Percentiles rank a stretch among this genome's conserved stretches.
Evolutionary conservation across 2,113 vertebrate species (phyloP).

Genomic region (Noturus placidus): DNA sequence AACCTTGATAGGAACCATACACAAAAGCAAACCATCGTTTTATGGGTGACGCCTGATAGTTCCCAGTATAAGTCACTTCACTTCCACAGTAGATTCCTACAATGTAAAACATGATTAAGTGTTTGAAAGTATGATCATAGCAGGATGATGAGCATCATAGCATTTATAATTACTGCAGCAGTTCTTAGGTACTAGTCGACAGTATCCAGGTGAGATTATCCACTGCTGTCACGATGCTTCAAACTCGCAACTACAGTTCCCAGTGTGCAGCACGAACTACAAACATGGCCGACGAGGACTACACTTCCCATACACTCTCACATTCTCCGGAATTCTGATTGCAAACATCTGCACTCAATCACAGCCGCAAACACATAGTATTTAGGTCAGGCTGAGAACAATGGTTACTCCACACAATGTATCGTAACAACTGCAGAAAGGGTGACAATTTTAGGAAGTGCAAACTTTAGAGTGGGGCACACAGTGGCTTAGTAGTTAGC

Average conservation of each 20-base stretch:
- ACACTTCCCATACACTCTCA: no score
- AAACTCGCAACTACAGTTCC: no score
- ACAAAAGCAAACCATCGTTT: neutral
- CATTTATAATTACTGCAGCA: neutral
- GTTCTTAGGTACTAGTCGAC: neutral
- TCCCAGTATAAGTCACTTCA: neutral
- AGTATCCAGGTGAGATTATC: neutral
- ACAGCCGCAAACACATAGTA: no score
- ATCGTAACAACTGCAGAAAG: no score
- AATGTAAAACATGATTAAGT: neutral
- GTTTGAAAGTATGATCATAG: neutral
- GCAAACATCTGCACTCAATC: no score
- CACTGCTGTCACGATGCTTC: neutral
- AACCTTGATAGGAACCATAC: neutral
- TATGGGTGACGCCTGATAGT: neutral
- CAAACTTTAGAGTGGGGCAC: neutral
- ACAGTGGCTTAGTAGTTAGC: no score
- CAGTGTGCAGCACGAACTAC: no score
- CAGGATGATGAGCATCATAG: neutral
- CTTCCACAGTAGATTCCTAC: neutral
- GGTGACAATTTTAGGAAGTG: neutral
- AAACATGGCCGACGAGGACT: no score
- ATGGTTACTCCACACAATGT: no score
- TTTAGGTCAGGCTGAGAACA: no score
- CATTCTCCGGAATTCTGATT: no score